These are phyloP conservation scores for Neosilurus mollespiculum DNA, from an alignment of 2,797 vertebrate genomes.

Conservation along the genomic window DNA sequence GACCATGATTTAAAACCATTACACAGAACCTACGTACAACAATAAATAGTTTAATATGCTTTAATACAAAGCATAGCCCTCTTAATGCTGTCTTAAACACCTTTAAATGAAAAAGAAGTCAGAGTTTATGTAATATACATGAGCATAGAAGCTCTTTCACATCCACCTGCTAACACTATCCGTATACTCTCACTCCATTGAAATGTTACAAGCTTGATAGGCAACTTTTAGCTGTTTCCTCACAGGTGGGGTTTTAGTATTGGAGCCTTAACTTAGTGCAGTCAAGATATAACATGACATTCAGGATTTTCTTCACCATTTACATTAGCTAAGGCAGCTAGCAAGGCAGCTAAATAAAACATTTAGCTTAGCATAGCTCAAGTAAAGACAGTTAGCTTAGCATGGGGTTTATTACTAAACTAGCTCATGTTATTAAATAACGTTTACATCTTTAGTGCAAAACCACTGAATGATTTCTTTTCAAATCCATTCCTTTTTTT, in stretches of 20 bases:
- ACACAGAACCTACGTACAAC: not conserved
- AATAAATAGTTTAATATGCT: not conserved
- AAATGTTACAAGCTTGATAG: not conserved
- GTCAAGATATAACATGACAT: not conserved
- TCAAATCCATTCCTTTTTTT: not conserved
- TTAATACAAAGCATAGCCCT: not conserved
- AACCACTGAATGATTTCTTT: not conserved
- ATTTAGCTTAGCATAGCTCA: not conserved
- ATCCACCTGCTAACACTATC: not conserved
- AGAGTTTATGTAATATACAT: not conserved
- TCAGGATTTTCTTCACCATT: not conserved
- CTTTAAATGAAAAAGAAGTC: too few relatives aligned
- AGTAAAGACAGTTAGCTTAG: too few relatives aligned
- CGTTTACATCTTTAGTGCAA: not conserved
- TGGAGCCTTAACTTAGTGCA: not conserved
- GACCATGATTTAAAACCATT: conserved; percentile 3
- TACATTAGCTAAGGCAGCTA: not conserved
- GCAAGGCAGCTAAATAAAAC: not conserved
- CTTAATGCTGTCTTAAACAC: not conserved
- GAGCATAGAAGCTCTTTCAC: not conserved
- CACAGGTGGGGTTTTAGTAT: not conserved
- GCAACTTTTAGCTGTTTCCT: not conserved
- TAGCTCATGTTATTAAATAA: too few relatives aligned
- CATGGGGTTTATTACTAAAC: too few relatives aligned
- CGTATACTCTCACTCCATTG: not conserved